Percentiles rank a stretch among this genome's conserved stretches.
These are phyloP conservation scores for Cygnus atratus DNA, from an alignment of 2,113 vertebrate species.

Conservation along the genomic window DNA sequence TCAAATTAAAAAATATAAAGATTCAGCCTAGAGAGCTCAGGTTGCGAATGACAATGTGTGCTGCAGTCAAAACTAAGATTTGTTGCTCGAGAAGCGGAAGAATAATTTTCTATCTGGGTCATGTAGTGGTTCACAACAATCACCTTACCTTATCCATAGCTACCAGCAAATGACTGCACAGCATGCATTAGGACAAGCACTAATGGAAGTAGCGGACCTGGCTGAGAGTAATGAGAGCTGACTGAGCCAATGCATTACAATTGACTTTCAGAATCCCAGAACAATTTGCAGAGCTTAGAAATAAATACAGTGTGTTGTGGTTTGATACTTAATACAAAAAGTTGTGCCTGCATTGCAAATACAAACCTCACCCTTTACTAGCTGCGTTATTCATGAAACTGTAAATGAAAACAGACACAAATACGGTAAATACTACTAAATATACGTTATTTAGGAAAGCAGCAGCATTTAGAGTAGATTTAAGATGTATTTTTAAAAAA, in stretches of 20 bases:
- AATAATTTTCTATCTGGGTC: not conserved
- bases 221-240: not conserved
- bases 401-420: not conserved
- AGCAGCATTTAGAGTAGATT: not conserved
- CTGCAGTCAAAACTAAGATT: not conserved
- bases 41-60: fast-evolving
- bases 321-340: not conserved
- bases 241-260: not conserved
- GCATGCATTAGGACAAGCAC: fast-evolving
- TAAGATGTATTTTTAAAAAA: not conserved
- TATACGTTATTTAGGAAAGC: not conserved
- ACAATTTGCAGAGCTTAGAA: not conserved
- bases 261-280: not conserved
- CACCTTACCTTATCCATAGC: fast-evolving
- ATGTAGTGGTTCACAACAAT: not conserved
- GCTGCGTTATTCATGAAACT: not conserved
- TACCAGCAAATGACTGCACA: not conserved
- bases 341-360: not conserved
- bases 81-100: not conserved
- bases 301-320: not conserved
- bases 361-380: not conserved
- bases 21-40: not conserved
- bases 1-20: not conserved
- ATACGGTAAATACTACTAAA: not conserved
- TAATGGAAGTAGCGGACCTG: fast-evolving